These are phyloP conservation scores for Silurus asotus DNA, from an alignment of 2,113 vertebrate species.

Conservation along the genomic window DNA sequence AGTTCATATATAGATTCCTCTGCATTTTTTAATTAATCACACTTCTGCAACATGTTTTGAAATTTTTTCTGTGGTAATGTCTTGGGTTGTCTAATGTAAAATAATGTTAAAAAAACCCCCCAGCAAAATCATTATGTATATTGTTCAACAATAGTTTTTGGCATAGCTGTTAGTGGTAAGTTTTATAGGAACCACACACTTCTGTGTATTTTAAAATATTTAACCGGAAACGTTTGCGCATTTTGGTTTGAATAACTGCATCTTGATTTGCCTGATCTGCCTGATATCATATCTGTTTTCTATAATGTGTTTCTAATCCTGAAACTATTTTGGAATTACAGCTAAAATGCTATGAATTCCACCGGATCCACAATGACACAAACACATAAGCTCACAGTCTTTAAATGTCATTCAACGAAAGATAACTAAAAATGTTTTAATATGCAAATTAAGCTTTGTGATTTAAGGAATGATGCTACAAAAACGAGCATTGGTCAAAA, in stretches of 20 bases:
- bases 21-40: background rate
- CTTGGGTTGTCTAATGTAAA: background rate
- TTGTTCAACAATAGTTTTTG: background rate
- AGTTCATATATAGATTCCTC: background rate
- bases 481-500: background rate
- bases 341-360: background rate
- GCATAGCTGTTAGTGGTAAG: background rate
- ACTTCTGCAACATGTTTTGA: background rate
- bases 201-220: background rate
- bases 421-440: background rate
- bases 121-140: background rate
- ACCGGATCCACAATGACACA: slow-evolving; percentile 6
- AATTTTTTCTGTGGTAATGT: background rate
- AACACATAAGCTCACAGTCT: slow-evolving; percentile 3
- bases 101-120: background rate
- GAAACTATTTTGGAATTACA: background rate
- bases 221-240: slow-evolving; percentile 4
- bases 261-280: background rate
- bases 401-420: background rate
- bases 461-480: slow-evolving; percentile 17
- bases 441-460: background rate
- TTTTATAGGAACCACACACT: background rate
- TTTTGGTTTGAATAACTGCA: background rate
- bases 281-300: background rate
- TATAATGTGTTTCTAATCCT: background rate